A percentile compares a stretch with the other conserved stretches of the same genome.
phyloP scores from a whole-genome alignment of 2,888 invertebrate genomes.

The Onthophagus sagittarius region DNA sequence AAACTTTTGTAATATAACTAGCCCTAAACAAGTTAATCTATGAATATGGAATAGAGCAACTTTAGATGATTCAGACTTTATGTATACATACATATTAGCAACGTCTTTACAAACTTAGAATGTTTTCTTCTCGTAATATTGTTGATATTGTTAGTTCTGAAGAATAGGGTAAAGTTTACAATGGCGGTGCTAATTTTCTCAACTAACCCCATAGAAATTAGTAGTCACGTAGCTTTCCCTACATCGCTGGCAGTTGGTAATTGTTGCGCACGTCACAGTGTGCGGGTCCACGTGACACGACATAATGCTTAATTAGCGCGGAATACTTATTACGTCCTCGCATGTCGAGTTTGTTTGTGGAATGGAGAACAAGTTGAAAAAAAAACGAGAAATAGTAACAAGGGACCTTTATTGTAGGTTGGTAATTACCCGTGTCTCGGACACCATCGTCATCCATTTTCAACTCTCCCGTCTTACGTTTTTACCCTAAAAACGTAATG shows the following conservation, averaged over 20 bases:
- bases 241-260: not conserved
- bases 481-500: not conserved
- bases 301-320: not conserved
- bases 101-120: too few relatives aligned
- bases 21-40: too few relatives aligned
- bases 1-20: too few relatives aligned
- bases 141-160: not conserved
- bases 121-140: too few relatives aligned
- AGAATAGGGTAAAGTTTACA: not conserved
- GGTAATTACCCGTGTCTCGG: not conserved
- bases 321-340: not conserved
- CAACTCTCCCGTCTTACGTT: not conserved
- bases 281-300: not conserved
- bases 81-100: too few relatives aligned
- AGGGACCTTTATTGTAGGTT: not conserved
- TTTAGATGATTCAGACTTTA: too few relatives aligned
- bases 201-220: not conserved
- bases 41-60: too few relatives aligned
- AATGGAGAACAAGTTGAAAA: not conserved
- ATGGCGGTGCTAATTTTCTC: not conserved
- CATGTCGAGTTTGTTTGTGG: not conserved
- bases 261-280: not conserved
- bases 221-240: not conserved
- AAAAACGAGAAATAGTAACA: too few relatives aligned
- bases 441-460: not conserved